phyloP scores from a whole-genome alignment of 2,113 vertebrate species.

The Macroglossus sobrinus region DNA sequence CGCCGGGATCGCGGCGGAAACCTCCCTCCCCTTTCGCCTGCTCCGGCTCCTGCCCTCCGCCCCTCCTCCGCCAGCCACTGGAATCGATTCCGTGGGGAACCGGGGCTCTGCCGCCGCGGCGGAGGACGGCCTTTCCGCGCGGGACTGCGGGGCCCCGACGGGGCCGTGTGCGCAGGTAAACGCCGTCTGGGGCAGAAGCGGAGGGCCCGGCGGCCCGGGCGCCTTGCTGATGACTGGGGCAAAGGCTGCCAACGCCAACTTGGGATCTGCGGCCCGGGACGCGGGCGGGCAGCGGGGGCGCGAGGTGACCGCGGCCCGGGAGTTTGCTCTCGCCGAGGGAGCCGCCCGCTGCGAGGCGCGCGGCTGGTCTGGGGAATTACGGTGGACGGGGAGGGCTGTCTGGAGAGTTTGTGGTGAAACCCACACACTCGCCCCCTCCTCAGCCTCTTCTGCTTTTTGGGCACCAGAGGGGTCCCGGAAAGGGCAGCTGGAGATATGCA shows the following conservation, averaged over 20 bases:
- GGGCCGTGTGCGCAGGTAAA: conserved; percentile 67
- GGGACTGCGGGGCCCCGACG: background rate
- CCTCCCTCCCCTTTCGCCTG: conserved; percentile 40
- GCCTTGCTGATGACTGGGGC: background rate
- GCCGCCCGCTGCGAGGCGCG: background rate
- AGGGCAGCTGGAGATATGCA: background rate
- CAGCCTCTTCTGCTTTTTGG: background rate
- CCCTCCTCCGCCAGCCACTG: conserved; percentile 49
- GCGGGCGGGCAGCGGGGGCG: conserved; percentile 14
- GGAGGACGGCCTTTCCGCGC: background rate
- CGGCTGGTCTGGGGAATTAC: background rate
- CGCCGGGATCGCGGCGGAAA: conserved; percentile 7
- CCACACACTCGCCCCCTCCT: background rate
- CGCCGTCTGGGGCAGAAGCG: background rate
- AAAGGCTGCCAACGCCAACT: background rate
- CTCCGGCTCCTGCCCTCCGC: background rate
- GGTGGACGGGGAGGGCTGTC: background rate
- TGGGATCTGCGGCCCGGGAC: background rate
- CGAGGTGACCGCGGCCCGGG: background rate
- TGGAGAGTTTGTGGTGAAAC: background rate
- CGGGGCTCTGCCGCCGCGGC: background rate
- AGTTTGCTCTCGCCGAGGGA: background rate
- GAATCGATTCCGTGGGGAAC: conserved; percentile 30
- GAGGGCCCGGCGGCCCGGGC: background rate
- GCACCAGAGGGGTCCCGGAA: background rate